Evolutionary conservation across 2,797 vertebrate genomes (phyloP).

Genomic region (Austrolebias charrua): DNA sequence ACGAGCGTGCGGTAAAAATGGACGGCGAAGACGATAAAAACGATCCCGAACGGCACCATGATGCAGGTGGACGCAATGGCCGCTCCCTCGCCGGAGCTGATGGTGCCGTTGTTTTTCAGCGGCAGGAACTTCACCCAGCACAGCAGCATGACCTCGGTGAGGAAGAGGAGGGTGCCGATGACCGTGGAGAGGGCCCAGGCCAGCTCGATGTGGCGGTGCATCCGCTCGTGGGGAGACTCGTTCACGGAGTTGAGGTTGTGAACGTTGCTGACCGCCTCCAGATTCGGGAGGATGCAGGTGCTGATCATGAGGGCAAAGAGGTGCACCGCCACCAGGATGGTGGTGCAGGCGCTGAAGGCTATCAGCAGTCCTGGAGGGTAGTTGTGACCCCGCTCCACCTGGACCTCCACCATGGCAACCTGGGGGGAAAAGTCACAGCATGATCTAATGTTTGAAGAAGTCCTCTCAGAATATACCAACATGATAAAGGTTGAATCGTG

Average conservation of each 20-base stretch:
- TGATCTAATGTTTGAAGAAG: too few species aligned
- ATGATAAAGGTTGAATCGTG: too few species aligned
- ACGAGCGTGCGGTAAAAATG: slow-evolving; percentile 98
- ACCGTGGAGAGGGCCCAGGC: slow-evolving; percentile 99
- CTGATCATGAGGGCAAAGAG: slow-evolving; percentile 99
- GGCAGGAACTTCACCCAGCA: slow-evolving; percentile 99
- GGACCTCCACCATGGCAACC: slow-evolving; percentile 99
- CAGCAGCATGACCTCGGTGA: slow-evolving; percentile 93
- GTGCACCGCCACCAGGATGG: slow-evolving; percentile 95
- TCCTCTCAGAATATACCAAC: too few species aligned
- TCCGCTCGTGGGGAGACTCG: slow-evolving; percentile 96
- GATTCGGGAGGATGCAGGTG: slow-evolving; percentile 97
- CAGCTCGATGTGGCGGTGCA: slow-evolving; percentile 96
- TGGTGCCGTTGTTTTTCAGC: slow-evolving; percentile 71
- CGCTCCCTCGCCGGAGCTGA: slow-evolving; percentile 88
- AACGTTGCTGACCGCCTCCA: slow-evolving; percentile 97
- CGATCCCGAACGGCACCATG: slow-evolving; percentile 93
- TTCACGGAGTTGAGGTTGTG: slow-evolving; percentile 98
- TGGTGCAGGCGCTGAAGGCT: slow-evolving; percentile 97
- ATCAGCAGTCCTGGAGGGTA: slow-evolving; percentile 94
- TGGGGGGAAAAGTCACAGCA: slow-evolving; percentile 49
- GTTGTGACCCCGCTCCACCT: slow-evolving; percentile 81
- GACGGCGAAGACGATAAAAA: slow-evolving; percentile 95
- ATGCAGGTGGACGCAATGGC: slow-evolving; percentile 94
- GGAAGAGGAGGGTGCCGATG: slow-evolving; percentile 95